Base-by-base conservation (phyloP, 2,888 invertebrate species). In the Xylota segnis region DNA sequence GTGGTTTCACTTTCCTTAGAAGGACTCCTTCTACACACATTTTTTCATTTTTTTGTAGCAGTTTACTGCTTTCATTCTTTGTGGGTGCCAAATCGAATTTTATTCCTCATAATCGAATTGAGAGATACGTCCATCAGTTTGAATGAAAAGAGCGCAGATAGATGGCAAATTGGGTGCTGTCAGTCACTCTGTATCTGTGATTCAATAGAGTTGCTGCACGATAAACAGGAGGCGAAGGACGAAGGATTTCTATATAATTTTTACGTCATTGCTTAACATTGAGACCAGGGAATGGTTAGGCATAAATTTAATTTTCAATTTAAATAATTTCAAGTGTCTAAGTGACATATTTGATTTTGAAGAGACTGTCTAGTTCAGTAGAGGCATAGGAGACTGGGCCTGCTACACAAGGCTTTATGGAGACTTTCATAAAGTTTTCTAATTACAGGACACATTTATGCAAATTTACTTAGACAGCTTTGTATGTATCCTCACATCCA, bases 61-160 rank as follows among this genome's bases (percentile, higher is more conserved):
- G 32, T 32, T 37, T 43, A 14, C 40, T 40, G 45, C 52, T 58
- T 74, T 68, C 37, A 66, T 52, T 78, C 74, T 68, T 68, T 78
- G 83, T 68, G 78, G 78, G 78, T 83, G 83, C 78, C 78, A 83
- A 83, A 79, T 79, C 83, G 78, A 83, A 83, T 83, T 83, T 83
- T 74, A 68, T 74, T 83, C 63, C 66, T 74, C 72, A 79, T 83
- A 83, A 83, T 83, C 79, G 83, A 83, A 83, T 79, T 74, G 72
- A 56, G 70, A 52, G 78, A 83, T 79, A 79, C 83, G 83, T 79
- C 83, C 83, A 79, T 83, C 78, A 74, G 79, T 79, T 79, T 79
- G 83, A 83, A 79, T 83, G 83, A 78, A 77, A 77, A 66, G n/a
- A n/a, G 71, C 65, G 40, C 76, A 71, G 70, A 83, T 76, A 83